Evolutionary conservation across 2,797 vertebrate species (phyloP), one percentile per base, ranked within the genome.

Genomic region (Arremon brunneinucha): DNA sequence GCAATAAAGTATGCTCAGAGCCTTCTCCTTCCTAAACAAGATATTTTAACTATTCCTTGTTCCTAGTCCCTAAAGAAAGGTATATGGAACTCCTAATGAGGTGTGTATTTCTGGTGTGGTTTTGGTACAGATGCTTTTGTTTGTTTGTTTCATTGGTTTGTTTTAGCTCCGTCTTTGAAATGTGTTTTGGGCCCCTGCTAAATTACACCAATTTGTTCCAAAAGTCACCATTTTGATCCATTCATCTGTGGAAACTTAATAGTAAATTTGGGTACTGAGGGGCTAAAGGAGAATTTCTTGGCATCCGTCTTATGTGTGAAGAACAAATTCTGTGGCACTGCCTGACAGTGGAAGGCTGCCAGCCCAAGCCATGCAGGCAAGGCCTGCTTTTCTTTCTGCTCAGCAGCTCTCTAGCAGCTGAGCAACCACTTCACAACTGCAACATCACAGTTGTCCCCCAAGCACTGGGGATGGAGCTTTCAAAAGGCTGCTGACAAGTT

Each of bases 271-370:
- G 10, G 14, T 21, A 35, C 22, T 44, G 14, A 21, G 11, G 4
- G 9, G 1, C 14, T 71, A 12, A 60, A 84, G 19, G 46, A 72
- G 52, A 70, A 41, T 59, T 46, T 70, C 20, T 52, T n/a, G 14
- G 9, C 12, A 8, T 27, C 30, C 1, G 0, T 62, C 12, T 44
- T n/a, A 34, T 1, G 3, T 8, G 5, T 37, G 32, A 84, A 63
- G 35, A 90, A 20, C 28, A 59, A 86, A 27, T 14, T 17, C 52
- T 56, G 39, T 35, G 34, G 17, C 3, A 32, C 20, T 35, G 14
- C 37, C 34, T 83, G 50, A 17, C 21, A 81, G 27, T 0, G 2
- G 35, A 84, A 72, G 20, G 21, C 50, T 77, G 46, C 81, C 69
- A 77, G 44, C 19, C 23, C 8, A 26, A 30, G 37, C 30, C 15